phyloP scores from a whole-genome alignment of 2,113 vertebrate genomes.

The Rissa tridactyla region DNA sequence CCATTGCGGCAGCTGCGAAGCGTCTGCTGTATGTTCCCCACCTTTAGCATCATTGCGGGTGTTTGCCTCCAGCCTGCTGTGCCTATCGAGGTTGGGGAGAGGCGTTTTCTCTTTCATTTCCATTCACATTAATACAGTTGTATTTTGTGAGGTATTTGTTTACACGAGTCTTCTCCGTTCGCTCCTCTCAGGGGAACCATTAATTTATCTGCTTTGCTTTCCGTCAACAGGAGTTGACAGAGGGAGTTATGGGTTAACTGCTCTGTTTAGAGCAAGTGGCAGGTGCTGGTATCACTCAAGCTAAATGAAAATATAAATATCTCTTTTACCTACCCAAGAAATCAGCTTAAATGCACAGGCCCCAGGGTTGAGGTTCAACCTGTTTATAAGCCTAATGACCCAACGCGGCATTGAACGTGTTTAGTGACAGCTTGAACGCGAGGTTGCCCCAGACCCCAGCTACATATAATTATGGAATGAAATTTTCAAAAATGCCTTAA shows the following conservation, averaged over 20 bases:
- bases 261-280: slow-evolving; percentile 40
- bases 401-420: not conserved
- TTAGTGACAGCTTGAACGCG: slow-evolving; percentile 3
- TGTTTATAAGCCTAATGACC: slow-evolving; percentile 37
- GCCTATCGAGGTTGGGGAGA: not conserved
- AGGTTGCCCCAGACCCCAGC: not conserved
- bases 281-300: slow-evolving; percentile 64
- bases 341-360: not conserved
- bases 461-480: not conserved
- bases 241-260: slow-evolving; percentile 57
- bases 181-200: slow-evolving; percentile 51
- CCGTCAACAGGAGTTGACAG: slow-evolving; percentile 43
- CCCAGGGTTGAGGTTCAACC: not conserved
- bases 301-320: slow-evolving; percentile 60
- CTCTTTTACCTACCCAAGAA: slow-evolving; percentile 31
- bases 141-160: slow-evolving; percentile 56
- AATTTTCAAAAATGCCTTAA: not conserved
- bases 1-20: not conserved
- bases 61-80: not conserved
- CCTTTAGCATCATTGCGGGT: not conserved
- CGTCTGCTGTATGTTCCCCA: not conserved
- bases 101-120: not conserved
- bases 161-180: not conserved
- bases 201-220: slow-evolving; percentile 62
- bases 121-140: slow-evolving; percentile 14